These are phyloP conservation scores for Thermophis baileyi DNA, from an alignment of 2,113 vertebrate species.

Conservation along the genomic window DNA sequence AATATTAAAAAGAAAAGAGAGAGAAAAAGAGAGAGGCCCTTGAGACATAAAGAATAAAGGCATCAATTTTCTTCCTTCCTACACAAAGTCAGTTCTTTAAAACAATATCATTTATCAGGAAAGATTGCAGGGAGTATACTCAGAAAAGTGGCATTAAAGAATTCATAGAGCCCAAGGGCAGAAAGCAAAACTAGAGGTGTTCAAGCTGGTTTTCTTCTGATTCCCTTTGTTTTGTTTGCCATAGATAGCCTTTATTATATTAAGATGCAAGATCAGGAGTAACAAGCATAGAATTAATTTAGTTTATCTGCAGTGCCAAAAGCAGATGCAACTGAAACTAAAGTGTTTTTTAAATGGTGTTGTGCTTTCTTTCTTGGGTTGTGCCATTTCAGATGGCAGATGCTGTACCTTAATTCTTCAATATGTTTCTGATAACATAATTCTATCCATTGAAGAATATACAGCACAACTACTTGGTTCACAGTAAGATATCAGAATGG, in stretches of 20 bases:
- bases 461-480: neutral
- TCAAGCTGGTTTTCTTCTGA: neutral
- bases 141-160: conserved; percentile 22
- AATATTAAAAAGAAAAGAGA: neutral
- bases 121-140: conserved; percentile 10
- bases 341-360: neutral
- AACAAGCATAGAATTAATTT: conserved; percentile 12
- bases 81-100: neutral
- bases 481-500: neutral
- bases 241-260: conserved; percentile 3
- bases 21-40: neutral
- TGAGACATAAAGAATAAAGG: conserved; percentile 5
- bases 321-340: neutral
- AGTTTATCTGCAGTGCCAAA: neutral
- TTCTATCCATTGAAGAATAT: neutral
- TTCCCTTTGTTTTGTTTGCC: neutral
- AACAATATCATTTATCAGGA: conserved; percentile 17
- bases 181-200: neutral
- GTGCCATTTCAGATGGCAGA: neutral
- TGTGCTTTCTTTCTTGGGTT: neutral
- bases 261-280: conserved; percentile 12
- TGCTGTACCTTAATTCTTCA: neutral
- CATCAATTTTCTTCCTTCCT: neutral
- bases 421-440: too few species aligned
- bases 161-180: conserved; percentile 9